A percentile compares a stretch with the other conserved stretches of the same genome.
phyloP scores from a whole-genome alignment of 35 echinoderm and acorn worm genomes.

The Heliocidaris tuberculata region DNA sequence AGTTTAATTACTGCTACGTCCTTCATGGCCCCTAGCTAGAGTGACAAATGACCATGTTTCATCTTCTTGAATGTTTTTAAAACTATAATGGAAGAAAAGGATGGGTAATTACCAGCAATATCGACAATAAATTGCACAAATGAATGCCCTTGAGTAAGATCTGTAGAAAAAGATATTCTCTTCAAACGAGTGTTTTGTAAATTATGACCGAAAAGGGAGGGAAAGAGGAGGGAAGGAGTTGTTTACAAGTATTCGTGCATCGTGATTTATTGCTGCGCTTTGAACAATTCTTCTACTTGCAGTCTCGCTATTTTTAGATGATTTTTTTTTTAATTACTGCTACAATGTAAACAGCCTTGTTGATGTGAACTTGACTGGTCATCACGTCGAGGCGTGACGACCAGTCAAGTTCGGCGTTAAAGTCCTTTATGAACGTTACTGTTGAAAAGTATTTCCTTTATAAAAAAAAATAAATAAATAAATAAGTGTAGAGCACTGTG shows the following conservation, averaged over 20 bases:
- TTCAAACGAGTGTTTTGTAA: not conserved
- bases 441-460: too few species aligned
- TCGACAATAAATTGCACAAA: too few species aligned
- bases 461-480: not conserved
- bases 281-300: not conserved
- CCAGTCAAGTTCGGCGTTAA: too few species aligned
- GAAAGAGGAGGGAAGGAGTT: not conserved
- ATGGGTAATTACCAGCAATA: too few species aligned
- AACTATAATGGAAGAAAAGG: too few species aligned
- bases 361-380: not conserved
- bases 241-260: not conserved
- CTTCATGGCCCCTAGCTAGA: too few species aligned
- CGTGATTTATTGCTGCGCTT: not conserved
- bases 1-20: too few species aligned
- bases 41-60: too few species aligned
- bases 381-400: not conserved
- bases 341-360: not conserved
- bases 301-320: not conserved
- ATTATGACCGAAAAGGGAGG: not conserved
- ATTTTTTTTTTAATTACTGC: not conserved
- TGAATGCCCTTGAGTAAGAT: too few species aligned
- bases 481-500: not conserved
- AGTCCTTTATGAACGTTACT: too few species aligned
- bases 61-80: too few species aligned
- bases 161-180: too few species aligned